Base-by-base conservation (phyloP, 2,113 vertebrate species). In the Lophura nycthemera region DNA sequence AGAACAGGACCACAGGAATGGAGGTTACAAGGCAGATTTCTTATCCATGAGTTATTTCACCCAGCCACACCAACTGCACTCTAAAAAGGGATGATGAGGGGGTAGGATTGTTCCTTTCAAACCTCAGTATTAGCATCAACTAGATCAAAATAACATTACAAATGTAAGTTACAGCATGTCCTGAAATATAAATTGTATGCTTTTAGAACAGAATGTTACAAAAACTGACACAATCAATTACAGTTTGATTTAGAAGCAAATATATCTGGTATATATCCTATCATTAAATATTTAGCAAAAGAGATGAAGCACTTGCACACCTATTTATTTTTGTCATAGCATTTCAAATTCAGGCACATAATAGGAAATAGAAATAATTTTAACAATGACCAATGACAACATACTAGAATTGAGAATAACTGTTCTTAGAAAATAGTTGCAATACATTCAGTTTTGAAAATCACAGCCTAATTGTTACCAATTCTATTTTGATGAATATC, bases 171-270 rank as follows among this genome's bases (percentile, higher is more conserved):
- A 66, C 17, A 88, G 27, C 16, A 65, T 57, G 85, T 47, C 12
- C 72, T 47, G 42, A 83, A 92, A 61, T 30, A 50, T 1, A 77
- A 95, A 75, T 17, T n/a, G 34, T 54, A 71, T 54, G 85, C 92
- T 90, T 80, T 91, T 70, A 95, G 18, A 82, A 77, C 25, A 34
- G 52, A 85, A 71, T 16, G 19, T 66, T 86, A 90, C 17, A 87
- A 84, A 92, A 88, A 83, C 13, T 83, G 22, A 50, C 61, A 85
- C 43, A 92, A 96, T 70, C 75, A 95, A 65, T 81, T 40, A 57
- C 25, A 66, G 48, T 2, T 67, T 47, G 61, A 64, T 73, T 74
- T 84, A 83, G 80, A 86, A 92, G 27, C 56, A 84, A 86, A 75
- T 74, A 77, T 30, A 88, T 40, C 40, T 76, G 36, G 42, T n/a